These are phyloP conservation scores for Leucozona laternaria DNA, from an alignment of 2,888 invertebrate genomes.

Conservation along the genomic window DNA sequence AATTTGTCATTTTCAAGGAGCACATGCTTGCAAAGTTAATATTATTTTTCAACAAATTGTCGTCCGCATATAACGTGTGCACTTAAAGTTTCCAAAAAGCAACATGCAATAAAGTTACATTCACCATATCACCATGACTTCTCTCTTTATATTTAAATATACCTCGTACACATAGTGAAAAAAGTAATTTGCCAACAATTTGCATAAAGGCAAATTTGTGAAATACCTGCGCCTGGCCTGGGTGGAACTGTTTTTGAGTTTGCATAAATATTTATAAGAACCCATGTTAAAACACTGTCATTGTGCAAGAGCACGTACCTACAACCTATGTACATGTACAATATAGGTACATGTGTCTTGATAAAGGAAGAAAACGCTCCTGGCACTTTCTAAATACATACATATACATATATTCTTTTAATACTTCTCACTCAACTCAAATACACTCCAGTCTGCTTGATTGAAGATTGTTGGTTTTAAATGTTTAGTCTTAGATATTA, in stretches of 20 bases:
- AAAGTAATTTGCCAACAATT: constrained; percentile 43
- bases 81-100: constrained; percentile 15
- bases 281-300: constrained; percentile 20
- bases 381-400: constrained; percentile 15
- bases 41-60: constrained; percentile 11
- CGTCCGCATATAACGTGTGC: not conserved
- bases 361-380: constrained; percentile 39
- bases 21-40: constrained; percentile 16
- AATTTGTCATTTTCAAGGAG: constrained; percentile 11
- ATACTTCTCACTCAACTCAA: not conserved
- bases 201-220: constrained; percentile 63
- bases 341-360: constrained; percentile 4
- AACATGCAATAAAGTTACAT: constrained; percentile 22
- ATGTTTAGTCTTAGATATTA: not conserved
- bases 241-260: constrained; percentile 18
- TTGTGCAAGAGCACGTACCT: constrained; percentile 9
- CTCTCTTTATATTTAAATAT: too few species aligned
- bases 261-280: constrained; percentile 37
- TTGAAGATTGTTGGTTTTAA: not conserved
- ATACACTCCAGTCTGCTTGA: not conserved
- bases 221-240: constrained; percentile 33
- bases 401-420: not conserved
- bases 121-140: constrained; percentile 9
- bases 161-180: too few species aligned
- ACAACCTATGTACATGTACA: not conserved